Evolutionary conservation across 35 echinoderm and acorn worm genomes (phyloP).

Genomic region (Chiridota heheva): DNA sequence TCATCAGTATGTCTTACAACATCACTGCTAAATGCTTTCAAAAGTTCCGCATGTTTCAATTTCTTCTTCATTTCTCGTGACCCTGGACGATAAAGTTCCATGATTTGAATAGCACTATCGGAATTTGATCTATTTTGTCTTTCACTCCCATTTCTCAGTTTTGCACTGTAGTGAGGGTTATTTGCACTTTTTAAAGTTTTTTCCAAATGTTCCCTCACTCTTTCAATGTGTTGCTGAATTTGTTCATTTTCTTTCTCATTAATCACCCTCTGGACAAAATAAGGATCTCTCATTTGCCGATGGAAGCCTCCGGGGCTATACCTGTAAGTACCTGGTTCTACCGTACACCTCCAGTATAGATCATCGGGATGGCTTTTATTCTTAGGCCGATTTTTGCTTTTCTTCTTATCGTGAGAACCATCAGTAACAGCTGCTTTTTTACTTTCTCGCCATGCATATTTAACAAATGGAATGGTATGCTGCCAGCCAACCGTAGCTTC

Average conservation of each 20-base stretch:
- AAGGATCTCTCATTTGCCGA: not conserved
- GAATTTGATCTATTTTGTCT: conserved; percentile 14
- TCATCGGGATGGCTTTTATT: conserved; percentile 9
- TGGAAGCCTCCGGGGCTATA: conserved; percentile 41
- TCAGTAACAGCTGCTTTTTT: conserved; percentile 6
- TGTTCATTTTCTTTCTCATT: conserved; percentile 4
- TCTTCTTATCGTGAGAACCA: conserved; percentile 15
- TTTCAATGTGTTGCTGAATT: conserved; percentile 31
- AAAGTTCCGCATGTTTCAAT: not conserved
- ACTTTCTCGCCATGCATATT: conserved; percentile 19
- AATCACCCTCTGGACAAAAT: not conserved
- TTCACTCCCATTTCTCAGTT: not conserved
- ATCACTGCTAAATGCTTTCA: not conserved
- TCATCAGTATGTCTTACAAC: not conserved
- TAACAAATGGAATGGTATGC: conserved; percentile 20
- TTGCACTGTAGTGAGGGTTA: conserved; percentile 14
- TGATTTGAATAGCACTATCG: not conserved
- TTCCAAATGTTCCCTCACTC: conserved; percentile 57
- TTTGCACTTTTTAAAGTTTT: conserved; percentile 47
- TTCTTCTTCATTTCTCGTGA: conserved; percentile 4
- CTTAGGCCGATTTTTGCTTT: conserved; percentile 9
- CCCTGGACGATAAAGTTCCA: too few relatives aligned
- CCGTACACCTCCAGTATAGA: conserved; percentile 25
- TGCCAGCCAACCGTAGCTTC: conserved; percentile 48
- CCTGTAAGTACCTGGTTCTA: conserved; percentile 48